Base-by-base conservation (phyloP, 2,888 invertebrate species). In the Ichneumoninae sp. region DNA sequence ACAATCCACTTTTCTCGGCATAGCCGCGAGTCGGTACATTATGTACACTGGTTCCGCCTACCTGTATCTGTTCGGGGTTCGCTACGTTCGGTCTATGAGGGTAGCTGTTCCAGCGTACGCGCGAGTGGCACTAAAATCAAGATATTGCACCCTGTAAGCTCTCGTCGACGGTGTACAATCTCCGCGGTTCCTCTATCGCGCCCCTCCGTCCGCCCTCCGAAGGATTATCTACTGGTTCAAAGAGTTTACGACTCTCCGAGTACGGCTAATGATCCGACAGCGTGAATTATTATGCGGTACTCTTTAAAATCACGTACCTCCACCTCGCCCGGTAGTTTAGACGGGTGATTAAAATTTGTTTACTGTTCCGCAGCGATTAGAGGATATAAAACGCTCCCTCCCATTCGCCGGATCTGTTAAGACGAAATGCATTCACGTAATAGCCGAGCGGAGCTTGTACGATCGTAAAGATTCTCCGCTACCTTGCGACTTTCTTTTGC, bases 91-190 rank as follows among this genome's bases (percentile, higher is more conserved):
- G 52, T 75, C 30, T 33, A 57, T 80, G 68, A 60, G 26, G 50
- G 50, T 57, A 19, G 19, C 19, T 22, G 26, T 26, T 75, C 30
- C 26, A 65, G 63, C 26, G 63, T 65, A 33, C 33, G 65, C 30
- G 22, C 65, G 47, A 60, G 52, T 16, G 50, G 66, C 54, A 77
- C 76, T 83, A 73, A 83, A 83, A 83, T 81, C 83, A 81, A 80
- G 80, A 81, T 83, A 83, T 81, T 83, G 83, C 83, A 81, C 80
- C 83, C 71, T 77, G 83, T 81, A 81, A 83, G 77, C 76, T 50
- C 73, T 73, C 66, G 26, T 63, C 50, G 52, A 5, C 47, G 36
- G 19, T 76, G 13, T 54, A 57, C 30, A 73, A 65, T 71, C 50
- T 60, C 26, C 26, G 5, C 57, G 10, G 44, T 60, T 44, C 16